Percentiles rank a stretch among this genome's conserved stretches.
Conservation (phyloP, 2,113 vertebrate species). For the Catagonus wagneri region DNA sequence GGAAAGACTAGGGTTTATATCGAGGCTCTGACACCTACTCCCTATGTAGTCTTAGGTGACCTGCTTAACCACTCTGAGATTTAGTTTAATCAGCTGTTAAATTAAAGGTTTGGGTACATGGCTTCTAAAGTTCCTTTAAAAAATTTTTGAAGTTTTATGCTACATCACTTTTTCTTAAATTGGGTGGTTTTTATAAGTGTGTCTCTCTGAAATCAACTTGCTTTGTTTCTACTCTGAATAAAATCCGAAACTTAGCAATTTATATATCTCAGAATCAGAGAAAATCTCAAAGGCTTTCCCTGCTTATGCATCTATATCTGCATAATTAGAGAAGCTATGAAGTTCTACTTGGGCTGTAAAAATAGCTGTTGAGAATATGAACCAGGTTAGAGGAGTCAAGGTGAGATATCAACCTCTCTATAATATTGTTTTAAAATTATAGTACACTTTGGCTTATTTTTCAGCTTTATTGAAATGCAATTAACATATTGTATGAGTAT, state of each 20-base stretch:
- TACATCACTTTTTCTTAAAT: neutral
- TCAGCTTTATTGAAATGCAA: neutral
- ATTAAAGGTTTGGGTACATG: neutral
- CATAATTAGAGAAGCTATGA: neutral
- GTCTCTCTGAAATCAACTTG: neutral
- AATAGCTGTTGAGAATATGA: neutral
- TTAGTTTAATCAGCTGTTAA: neutral
- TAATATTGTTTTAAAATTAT: neutral
- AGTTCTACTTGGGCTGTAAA: neutral
- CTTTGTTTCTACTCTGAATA: neutral
- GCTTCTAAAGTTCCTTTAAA: neutral
- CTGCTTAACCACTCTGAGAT: neutral
- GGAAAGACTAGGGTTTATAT: neutral
- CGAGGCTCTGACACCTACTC: neutral
- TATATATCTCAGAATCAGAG: neutral
- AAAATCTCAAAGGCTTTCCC: neutral
- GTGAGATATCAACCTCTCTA: neutral
- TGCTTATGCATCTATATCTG: neutral
- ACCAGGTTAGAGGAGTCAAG: neutral
- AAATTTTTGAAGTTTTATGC: neutral
- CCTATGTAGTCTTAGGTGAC: neutral
- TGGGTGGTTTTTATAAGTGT: neutral
- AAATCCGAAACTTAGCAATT: conserved; percentile 20
- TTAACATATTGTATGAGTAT: neutral
- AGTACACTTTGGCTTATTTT: neutral